Base-by-base conservation (phyloP, 2,113 vertebrate species). In the Nibea albiflora region DNA sequence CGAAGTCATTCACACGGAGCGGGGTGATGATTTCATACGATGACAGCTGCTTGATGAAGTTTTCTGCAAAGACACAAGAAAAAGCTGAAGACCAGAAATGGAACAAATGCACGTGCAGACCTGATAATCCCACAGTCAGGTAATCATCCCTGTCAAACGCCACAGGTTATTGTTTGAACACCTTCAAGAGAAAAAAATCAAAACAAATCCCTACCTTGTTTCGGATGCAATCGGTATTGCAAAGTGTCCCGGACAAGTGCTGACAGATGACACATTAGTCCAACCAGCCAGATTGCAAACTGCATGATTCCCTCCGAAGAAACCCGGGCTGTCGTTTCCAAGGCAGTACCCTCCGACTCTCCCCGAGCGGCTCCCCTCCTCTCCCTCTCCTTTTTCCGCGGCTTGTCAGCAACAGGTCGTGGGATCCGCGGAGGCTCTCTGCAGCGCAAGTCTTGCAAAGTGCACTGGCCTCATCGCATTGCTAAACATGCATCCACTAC, bases 11-110 rank as follows among this genome's bases (percentile, higher is more conserved):
- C 63, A 99, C 93, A 75, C 97, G 95, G 42, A 95, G 86, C n/a
- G 97, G 98, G 60, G 95, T 97, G 91, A 97, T 75, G 87, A 99
- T 97, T 90, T 99, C 97, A 4, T 98, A 99, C 3, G 96, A 96
- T 75, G 96, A 95, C 89, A 99, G 94, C 64, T 95, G 96, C 91
- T 93, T 95, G 90, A 98, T 91, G 71, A 98, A 94, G 62, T 90
- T 95, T 90, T 97, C 98, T 99, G 94, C 60, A 86, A 15, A 11
- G 52, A 11, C 5, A n/a, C 62, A 15, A 31, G 64, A 14, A 26
- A 50, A 50, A 54, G 14, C 63, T 72, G 64, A 39, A 6, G 53
- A 60, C 19, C 44, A 4, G 24, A 31, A 19, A 1, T 9, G 5
- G 7, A 15, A 62, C 26, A 26, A 16, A 58, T 68, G 47, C n/a